Conservation (phyloP, 1,140 invertebrate species). For the Epicauta chinensis region DNA sequence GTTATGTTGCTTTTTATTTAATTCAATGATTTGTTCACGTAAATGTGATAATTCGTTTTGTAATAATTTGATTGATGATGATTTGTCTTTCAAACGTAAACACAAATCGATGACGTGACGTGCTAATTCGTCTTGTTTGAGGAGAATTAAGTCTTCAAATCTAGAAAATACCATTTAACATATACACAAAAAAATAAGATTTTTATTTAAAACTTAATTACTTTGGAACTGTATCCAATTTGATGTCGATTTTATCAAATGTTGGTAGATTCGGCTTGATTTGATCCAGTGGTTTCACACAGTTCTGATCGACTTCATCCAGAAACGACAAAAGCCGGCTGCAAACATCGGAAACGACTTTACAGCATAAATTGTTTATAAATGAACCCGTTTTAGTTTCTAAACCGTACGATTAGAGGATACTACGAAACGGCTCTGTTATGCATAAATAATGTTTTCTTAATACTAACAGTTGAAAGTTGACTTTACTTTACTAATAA, state of each 20-base stretch:
- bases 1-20: slow-evolving; percentile 32
- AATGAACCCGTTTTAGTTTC: too few relatives aligned
- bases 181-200: neutral
- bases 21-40: slow-evolving; percentile 27
- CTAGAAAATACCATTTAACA: slow-evolving; percentile 19
- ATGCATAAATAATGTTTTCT: too few relatives aligned
- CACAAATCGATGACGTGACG: slow-evolving; percentile 32
- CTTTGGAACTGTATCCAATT: slow-evolving; percentile 34
- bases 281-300: slow-evolving; percentile 27
- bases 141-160: slow-evolving; percentile 30
- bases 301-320: slow-evolving; percentile 37
- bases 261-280: slow-evolving; percentile 27
- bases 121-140: slow-evolving; percentile 29
- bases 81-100: slow-evolving; percentile 38
- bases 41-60: slow-evolving; percentile 35
- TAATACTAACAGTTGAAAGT: too few relatives aligned
- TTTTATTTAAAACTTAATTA: slow-evolving; percentile 19
- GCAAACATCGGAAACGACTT: slow-evolving; percentile 16
- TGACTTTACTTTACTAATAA: too few relatives aligned
- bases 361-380: neutral
- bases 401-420: too few relatives aligned
- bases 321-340: slow-evolving; percentile 37
- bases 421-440: too few relatives aligned
- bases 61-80: slow-evolving; percentile 31
- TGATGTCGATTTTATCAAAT: slow-evolving; percentile 26